These are phyloP conservation scores for Acronicta psi DNA, from an alignment of 2,888 invertebrate genomes.

Conservation along the genomic window DNA sequence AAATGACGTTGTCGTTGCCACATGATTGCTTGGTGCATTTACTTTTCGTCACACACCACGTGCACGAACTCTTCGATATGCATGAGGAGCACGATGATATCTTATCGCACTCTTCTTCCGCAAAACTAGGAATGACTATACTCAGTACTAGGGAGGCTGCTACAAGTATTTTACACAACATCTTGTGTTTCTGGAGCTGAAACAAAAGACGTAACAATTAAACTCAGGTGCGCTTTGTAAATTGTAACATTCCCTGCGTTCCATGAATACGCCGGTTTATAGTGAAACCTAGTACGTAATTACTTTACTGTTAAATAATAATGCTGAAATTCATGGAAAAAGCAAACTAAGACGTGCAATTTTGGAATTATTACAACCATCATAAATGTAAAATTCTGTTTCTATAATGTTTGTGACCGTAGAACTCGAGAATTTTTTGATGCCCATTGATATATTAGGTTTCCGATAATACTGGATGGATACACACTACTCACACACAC, in stretches of 20 bases:
- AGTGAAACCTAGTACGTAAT: not conserved
- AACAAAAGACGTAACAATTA: slow-evolving; percentile 26
- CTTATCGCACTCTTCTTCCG: slow-evolving; percentile 56
- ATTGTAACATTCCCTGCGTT: slow-evolving; percentile 7
- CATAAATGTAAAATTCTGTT: too few species aligned
- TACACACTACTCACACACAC: too few species aligned
- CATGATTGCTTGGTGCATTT: slow-evolving; percentile 76
- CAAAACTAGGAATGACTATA: slow-evolving; percentile 22
- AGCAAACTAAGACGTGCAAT: too few species aligned
- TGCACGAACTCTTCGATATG: slow-evolving; percentile 68
- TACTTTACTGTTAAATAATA: not conserved
- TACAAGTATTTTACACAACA: slow-evolving; percentile 33
- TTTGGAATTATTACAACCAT: too few species aligned
- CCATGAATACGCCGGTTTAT: not conserved
- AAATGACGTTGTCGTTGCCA: slow-evolving; percentile 80
- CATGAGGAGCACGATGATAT: slow-evolving; percentile 72
- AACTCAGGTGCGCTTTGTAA: slow-evolving; percentile 15
- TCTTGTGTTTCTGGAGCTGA: slow-evolving; percentile 33
- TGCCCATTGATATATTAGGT: too few species aligned
- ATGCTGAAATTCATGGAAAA: too few species aligned
- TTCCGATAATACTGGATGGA: too few species aligned
- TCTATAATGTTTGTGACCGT: too few species aligned
- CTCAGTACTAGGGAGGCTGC: slow-evolving; percentile 42
- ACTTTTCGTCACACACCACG: slow-evolving; percentile 81
- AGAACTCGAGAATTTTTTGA: too few species aligned